Base-by-base conservation (phyloP, 1,140 invertebrate species). In the Diorhabda carinulata region DNA sequence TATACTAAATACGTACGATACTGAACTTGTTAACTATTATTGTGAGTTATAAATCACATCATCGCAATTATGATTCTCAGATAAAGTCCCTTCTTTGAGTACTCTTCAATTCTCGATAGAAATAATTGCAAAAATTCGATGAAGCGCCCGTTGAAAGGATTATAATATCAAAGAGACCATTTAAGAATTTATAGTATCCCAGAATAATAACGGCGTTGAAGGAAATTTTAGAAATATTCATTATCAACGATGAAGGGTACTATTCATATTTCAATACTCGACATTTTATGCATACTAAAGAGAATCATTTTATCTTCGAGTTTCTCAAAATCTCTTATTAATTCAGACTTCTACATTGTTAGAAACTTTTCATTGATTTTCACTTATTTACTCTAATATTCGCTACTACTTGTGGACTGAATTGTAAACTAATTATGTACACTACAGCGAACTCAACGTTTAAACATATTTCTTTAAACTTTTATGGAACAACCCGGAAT, bases 101-200 rank as follows among this genome's bases (percentile, higher is more conserved):
- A 52, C 6, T 52, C n/a, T 52, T 52, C 47, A 52, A 52, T 52
- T 52, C 47, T 52, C 47, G 47, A 52, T n/a, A 8, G 25, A 25
- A 8, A 52, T 52, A 52, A 52, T 52, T 52, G 47, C 47, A 52
- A 52, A 52, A 52, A 52, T 52, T 52, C 47, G 47, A 52, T 52
- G 6, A 8, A 52, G 6, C n/a, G n/a, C 6, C 47, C 47, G 47
- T n/a, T 52, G n/a, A 52, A 52, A 52, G 47, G 47, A 52, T 52
- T 52, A 52, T 52, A 52, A 52, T 52, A 52, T 52, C 47, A 52
- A 52, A 52, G 47, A 52, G 47, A 52, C 47, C 47, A 52, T 52
- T 52, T 52, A 52, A 25, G 25, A 25, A 25, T 25, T 25, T 25
- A 25, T 25, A 25, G 6, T n/a, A 6, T 52, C 47, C n/a, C 3